Base-by-base conservation (phyloP, 1,140 invertebrate species). In the Homarus americanus region DNA sequence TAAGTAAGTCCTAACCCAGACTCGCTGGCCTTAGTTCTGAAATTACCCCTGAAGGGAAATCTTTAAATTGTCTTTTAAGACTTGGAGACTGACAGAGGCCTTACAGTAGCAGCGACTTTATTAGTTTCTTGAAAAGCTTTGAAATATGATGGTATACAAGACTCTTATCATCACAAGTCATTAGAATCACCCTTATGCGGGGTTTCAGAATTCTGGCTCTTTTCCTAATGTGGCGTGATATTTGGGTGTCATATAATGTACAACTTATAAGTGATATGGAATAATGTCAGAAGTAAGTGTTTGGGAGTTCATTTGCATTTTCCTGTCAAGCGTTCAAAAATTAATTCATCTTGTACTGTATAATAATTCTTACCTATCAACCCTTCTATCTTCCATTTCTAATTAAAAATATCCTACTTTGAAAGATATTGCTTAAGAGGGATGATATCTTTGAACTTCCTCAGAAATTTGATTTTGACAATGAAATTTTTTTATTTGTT, bases 1-100 rank as follows among this genome's bases (percentile, higher is more conserved):
- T 86, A 78, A 78, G 85, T 87, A 87, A 87, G 85, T 87, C 58
- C 34, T 36, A 53, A 76, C 36, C 38, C 49, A 63, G 38, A 28
- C 44, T 87, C 40, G 24, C 36, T 20, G 41, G 12, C 24, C 36
- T 78, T 78, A 9, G 24, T 78, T 38, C 32, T 76, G 73, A 87
- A 78, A 44, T 5, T 38, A 76, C 40, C 10, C 75, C 24, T 28
- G 28, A 69, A 69, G 63, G n/a, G n/a, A 69, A 69, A 69, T 69
- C 10, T 66, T 28, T 28, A 69, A 24, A 58, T 20, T 17, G 53
- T 58, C 63, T 69, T 5, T 32, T 7, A 28, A 24, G 63, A 69
- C 28, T 28, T 69, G 44, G 12, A 69, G n/a, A 69, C 63, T 28
- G 63, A 28, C 15, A 32, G 24, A 28, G 5, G 63, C 63, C 53